phyloP scores from a whole-genome alignment of 1,140 invertebrate species.

The Globodera rostochiensis region DNA sequence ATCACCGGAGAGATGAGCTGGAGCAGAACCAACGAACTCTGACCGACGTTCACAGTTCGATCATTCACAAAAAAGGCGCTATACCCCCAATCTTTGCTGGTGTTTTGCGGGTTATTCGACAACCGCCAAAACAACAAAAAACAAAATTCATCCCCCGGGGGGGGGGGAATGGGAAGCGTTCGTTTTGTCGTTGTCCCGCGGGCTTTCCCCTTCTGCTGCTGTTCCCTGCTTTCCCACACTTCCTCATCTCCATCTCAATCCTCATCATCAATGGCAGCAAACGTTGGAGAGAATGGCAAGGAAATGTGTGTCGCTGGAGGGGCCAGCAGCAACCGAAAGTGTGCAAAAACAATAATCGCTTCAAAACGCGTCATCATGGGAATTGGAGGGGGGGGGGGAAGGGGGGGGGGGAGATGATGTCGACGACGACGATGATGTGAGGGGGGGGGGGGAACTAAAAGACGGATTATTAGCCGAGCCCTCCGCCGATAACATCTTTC shows the following conservation, averaged over 20 bases:
- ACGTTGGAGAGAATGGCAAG: neutral
- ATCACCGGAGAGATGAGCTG: neutral
- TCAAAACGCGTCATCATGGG: constrained; percentile 1
- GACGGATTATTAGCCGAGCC: neutral
- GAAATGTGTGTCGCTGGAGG: neutral
- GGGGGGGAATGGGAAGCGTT: no score
- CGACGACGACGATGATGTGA: neutral
- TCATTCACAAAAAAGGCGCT: no score
- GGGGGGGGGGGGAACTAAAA: no score
- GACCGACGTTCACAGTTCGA: neutral
- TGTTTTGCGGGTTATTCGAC: no score
- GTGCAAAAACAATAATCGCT: neutral
- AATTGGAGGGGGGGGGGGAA: neutral
- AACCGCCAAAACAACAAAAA: no score
- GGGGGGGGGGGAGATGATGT: neutral
- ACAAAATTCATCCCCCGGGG: no score
- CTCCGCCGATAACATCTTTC: neutral
- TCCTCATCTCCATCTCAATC: neutral
- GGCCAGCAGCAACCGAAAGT: neutral
- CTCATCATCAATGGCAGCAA: neutral
- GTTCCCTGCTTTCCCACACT: no score
- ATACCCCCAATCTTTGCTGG: no score
- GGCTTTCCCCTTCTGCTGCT: neutral
- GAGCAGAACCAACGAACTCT: neutral
- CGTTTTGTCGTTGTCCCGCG: no score